phyloP scores from a whole-genome alignment of 2,888 invertebrate species.

The Limenitis camilla region DNA sequence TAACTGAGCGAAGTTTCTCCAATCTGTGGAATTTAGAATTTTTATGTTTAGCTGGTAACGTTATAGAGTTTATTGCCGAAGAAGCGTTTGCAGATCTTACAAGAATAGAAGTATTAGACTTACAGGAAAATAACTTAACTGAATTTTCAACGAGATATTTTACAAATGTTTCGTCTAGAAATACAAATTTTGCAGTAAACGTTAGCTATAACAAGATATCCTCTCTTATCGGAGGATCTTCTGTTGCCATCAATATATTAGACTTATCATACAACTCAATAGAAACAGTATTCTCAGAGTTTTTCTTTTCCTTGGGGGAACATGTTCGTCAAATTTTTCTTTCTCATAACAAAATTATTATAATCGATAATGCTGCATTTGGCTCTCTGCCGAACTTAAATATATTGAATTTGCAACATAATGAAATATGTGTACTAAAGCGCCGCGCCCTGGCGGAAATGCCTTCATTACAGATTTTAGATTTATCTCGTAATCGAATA shows the following conservation, averaged over 20 bases:
- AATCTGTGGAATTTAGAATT: conserved; percentile 82
- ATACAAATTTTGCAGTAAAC: conserved; percentile 78
- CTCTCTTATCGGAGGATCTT: conserved; percentile 37
- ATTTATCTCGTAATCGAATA: conserved; percentile 42
- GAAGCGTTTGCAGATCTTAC: conserved; percentile 82
- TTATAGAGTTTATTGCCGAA: conserved; percentile 77
- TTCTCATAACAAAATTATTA: conserved; percentile 73
- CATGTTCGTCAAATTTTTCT: conserved; percentile 52
- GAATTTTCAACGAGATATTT: conserved; percentile 78
- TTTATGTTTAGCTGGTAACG: conserved; percentile 85
- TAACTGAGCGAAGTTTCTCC: conserved; percentile 78
- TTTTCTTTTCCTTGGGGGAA: conserved; percentile 63
- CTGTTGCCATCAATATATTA: conserved; percentile 72
- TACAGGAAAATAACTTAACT: conserved; percentile 81
- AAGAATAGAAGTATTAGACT: conserved; percentile 79
- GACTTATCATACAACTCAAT: conserved; percentile 80
- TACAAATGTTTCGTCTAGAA: conserved; percentile 75
- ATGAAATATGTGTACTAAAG: conserved; percentile 78
- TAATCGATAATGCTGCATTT: conserved; percentile 58
- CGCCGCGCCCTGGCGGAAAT: conserved; percentile 78
- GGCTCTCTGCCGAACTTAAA: conserved; percentile 36
- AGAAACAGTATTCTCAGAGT: conserved; percentile 69
- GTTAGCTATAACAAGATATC: conserved; percentile 79
- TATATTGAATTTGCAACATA: conserved; percentile 76
- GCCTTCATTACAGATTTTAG: conserved; percentile 40